Conservation (phyloP, 2,888 invertebrate species). For the Parascotia fuliginaria region DNA sequence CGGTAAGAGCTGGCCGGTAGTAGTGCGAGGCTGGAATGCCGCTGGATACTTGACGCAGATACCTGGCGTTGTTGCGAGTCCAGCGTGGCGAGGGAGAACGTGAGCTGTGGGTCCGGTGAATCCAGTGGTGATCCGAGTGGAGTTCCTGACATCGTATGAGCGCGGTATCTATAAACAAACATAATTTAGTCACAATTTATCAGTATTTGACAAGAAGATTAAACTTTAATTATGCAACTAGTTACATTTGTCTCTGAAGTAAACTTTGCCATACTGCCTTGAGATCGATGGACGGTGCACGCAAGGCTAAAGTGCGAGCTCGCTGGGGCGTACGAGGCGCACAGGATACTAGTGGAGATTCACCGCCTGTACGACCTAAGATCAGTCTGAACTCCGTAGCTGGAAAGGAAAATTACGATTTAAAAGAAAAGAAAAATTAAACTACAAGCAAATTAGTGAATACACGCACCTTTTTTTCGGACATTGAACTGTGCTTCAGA, state of each 20-base stretch:
- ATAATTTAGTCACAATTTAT: background rate
- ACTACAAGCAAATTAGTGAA: background rate
- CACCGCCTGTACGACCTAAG: constrained; percentile 89
- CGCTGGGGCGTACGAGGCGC: constrained; percentile 89
- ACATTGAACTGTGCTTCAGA: constrained; percentile 94
- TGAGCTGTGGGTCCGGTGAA: constrained; percentile 90
- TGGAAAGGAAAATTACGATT: constrained; percentile 51
- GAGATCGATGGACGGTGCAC: constrained; percentile 93
- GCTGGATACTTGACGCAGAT: constrained; percentile 84
- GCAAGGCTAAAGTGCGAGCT: constrained; percentile 89
- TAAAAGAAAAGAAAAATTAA: too few species aligned
- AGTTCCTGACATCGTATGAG: constrained; percentile 92
- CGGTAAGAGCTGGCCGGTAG: constrained; percentile 81
- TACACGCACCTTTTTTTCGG: constrained; percentile 90
- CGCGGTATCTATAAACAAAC: constrained; percentile 89
- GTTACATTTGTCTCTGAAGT: constrained; percentile 94
- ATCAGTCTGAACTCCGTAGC: constrained; percentile 94
- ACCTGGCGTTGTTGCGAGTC: constrained; percentile 87
- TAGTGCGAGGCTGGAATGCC: constrained; percentile 78
- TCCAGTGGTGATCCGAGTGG: constrained; percentile 93
- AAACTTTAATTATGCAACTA: too few species aligned
- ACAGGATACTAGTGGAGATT: constrained; percentile 91
- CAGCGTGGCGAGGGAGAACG: constrained; percentile 87
- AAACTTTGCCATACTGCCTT: constrained; percentile 97
- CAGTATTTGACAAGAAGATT: too few species aligned